These are phyloP conservation scores for Simalia tracyae DNA, from an alignment of 2,797 vertebrate genomes.

Conservation along the genomic window DNA sequence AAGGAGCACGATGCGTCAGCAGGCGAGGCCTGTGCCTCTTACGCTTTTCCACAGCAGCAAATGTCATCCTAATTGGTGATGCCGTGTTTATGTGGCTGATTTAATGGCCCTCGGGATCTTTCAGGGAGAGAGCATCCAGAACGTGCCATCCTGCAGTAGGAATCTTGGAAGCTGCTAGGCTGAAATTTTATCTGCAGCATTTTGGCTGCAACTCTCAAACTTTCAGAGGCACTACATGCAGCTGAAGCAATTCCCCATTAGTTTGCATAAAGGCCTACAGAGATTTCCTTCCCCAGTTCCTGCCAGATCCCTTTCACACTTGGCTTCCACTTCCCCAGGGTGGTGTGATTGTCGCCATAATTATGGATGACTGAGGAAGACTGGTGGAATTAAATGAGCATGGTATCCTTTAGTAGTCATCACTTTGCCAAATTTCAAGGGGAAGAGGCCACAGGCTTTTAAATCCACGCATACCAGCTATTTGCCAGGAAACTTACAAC, in stretches of 20 bases:
- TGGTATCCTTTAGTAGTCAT: background rate
- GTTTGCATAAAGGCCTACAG: constrained; percentile 14
- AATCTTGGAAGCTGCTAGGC: background rate
- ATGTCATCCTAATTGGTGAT: background rate
- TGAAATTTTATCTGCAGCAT: background rate
- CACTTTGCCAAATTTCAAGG: background rate
- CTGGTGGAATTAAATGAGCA: constrained; percentile 10
- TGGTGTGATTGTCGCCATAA: background rate
- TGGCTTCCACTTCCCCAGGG: constrained; percentile 9
- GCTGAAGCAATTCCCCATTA: constrained; percentile 10
- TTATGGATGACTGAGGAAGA: background rate
- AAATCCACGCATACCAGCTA: background rate
- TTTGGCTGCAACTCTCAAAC: background rate
- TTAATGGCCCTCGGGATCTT: background rate
- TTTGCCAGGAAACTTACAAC: background rate
- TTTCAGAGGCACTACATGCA: background rate
- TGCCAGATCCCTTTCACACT: background rate
- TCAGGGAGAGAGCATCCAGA: background rate
- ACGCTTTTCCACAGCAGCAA: background rate
- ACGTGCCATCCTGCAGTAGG: background rate
- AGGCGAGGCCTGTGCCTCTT: no score
- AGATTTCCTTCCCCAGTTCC: background rate
- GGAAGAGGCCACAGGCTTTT: background rate
- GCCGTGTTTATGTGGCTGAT: background rate
- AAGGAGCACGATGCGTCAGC: background rate